Conservation (phyloP, 2,113 vertebrate genomes). For the Microcebus tavaratra region DNA sequence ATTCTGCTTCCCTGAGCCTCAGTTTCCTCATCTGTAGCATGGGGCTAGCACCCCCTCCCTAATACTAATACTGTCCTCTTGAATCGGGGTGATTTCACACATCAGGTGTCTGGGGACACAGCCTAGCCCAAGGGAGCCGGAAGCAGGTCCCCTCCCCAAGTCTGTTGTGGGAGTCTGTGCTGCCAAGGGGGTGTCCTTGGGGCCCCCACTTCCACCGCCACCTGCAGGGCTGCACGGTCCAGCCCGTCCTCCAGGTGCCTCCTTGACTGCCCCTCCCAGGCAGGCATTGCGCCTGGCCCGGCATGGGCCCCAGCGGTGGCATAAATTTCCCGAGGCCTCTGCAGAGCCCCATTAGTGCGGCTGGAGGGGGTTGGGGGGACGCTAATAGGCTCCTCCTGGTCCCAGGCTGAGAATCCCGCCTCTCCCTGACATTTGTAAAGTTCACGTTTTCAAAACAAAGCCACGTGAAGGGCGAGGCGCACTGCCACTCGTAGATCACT, state of each 20-base stretch:
- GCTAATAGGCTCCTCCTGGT: constrained; percentile 74
- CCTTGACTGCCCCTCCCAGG: neutral
- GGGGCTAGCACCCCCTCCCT: neutral
- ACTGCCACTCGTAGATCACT: neutral
- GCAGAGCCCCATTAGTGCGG: constrained; percentile 39
- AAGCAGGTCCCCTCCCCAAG: neutral
- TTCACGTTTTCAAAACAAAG: constrained; percentile 84
- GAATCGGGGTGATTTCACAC: fast-evolving
- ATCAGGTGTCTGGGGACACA: fast-evolving
- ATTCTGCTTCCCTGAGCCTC: neutral
- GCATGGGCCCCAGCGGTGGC: constrained; percentile 53
- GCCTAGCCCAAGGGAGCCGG: neutral
- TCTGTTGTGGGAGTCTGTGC: neutral
- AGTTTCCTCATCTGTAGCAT: neutral
- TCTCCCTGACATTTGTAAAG: constrained; percentile 85
- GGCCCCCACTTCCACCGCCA: fast-evolving
- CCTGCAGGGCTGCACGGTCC: neutral
- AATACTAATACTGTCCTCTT: neutral
- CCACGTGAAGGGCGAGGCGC: neutral
- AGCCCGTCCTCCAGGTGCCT: neutral
- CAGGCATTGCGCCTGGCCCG: constrained; percentile 60
- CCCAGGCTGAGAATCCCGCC: constrained; percentile 75
- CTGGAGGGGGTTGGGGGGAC: constrained; percentile 58
- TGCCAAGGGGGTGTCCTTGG: neutral
- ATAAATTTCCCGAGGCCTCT: neutral